Evolutionary conservation across 2,888 invertebrate genomes (phyloP), one percentile per base, ranked within the genome.

Genomic region (Polymixis lichenea): DNA sequence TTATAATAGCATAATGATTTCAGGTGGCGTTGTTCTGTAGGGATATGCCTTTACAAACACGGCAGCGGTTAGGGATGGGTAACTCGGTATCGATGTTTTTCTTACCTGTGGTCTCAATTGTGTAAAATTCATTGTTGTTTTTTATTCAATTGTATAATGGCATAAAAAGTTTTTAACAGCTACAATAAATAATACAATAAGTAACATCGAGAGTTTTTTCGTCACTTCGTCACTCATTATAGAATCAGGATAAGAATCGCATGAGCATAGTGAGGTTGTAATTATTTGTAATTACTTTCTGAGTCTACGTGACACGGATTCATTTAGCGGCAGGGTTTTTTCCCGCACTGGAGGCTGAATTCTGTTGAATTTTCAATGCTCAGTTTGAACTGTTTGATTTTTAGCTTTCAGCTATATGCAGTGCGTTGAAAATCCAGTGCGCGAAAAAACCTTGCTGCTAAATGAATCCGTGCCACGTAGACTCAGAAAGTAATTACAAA

Each of bases 1-100:
- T 96, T 96, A 95, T 96, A 96, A 96, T 95, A 94, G 95, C 93
- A 91, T 95, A 95, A 96, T 95, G 95, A 95, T 94, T 94, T 95
- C 96, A 96, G 96, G 95, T 96, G 96, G 91, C 92, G 93, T 93
- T 94, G 93, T 94, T 93, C 90, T 91, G 88, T 87, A 89, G 91
- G 88, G 86, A 86, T 85, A 82, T 80, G 82, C 78, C 85, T 92
- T 89, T 90, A 90, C 90, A 89, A 90, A 88, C 85, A 86, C 73
- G 60, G 46, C 38, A 43, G 22, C 85, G 84, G 87, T 88, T 87
- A 83, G 84, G 51, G 84, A 70, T 64, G 72, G 86, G 90, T 22
- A 60, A n/a, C 28, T 22, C 9, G 3, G 0, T 78, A 61, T 82
- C 84, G 82, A 84, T 68, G 65, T 32, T 65, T 38, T 55, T 49